phyloP scores from a whole-genome alignment of 1,140 invertebrate genomes.

The Mycetomoellerius zeteki region DNA sequence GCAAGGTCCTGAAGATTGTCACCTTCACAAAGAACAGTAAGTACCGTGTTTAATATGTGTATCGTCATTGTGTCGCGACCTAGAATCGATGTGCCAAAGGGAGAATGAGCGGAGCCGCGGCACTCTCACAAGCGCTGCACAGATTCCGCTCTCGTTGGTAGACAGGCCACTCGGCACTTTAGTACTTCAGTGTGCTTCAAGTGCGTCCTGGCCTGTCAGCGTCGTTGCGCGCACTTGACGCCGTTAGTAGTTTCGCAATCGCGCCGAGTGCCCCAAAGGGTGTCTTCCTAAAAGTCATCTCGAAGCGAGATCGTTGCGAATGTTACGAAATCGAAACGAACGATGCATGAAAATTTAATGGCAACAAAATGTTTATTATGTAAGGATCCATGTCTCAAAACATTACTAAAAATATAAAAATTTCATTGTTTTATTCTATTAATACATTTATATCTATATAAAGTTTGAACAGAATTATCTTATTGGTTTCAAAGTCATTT shows the following conservation, averaged over 20 bases:
- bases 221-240: slow-evolving; percentile 54
- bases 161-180: slow-evolving; percentile 70
- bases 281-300: slow-evolving; percentile 22
- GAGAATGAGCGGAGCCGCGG: background rate
- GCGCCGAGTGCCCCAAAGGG: slow-evolving; percentile 39
- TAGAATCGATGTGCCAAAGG: slow-evolving; percentile 19
- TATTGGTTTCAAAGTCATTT: too few species aligned
- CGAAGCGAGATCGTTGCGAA: background rate
- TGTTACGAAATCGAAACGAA: too few species aligned
- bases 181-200: slow-evolving; percentile 60
- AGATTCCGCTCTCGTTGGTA: slow-evolving; percentile 52
- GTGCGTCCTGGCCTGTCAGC: slow-evolving; percentile 35
- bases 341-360: background rate
- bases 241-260: slow-evolving; percentile 69
- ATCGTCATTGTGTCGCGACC: background rate
- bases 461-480: too few species aligned
- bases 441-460: too few species aligned
- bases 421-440: too few species aligned
- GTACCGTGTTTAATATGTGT: slow-evolving; percentile 84
- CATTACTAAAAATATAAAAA: too few species aligned
- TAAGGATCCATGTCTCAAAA: too few species aligned
- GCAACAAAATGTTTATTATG: background rate
- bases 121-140: slow-evolving; percentile 43
- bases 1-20: slow-evolving; percentile 99
- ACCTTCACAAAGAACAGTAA: slow-evolving; percentile 99